A percentile compares a stretch with the other conserved stretches of the same genome.
phyloP scores from a whole-genome alignment of 2,888 invertebrate genomes.

The Athrips mouffetella region DNA sequence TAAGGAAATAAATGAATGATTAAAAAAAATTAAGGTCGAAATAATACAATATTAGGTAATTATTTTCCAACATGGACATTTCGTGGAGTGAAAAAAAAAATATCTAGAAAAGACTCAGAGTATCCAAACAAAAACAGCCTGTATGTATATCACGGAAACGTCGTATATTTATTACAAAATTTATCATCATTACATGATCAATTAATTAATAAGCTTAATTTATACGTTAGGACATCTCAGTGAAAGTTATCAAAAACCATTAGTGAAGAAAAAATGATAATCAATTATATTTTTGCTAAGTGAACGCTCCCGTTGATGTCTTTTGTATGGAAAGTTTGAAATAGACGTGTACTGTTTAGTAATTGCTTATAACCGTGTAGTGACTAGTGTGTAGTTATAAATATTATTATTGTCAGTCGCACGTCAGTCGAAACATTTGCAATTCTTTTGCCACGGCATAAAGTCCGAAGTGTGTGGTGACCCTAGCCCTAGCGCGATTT shows the following conservation, averaged over 20 bases:
- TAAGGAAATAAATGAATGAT: no score
- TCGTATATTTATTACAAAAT: conserved; percentile 36
- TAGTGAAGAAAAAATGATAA: conserved; percentile 32
- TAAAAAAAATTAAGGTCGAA: no score
- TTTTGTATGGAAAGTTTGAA: background rate
- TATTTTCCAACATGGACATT: no score
- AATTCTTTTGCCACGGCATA: no score
- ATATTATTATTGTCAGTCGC: no score
- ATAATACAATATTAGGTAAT: no score
- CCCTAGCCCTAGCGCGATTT: no score
- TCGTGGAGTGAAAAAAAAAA: no score
- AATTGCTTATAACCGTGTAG: background rate
- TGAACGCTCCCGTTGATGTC: conserved; percentile 4
- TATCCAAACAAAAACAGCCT: conserved; percentile 23
- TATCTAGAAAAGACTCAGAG: background rate
- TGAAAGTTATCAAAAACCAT: conserved; percentile 39
- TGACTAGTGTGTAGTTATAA: no score
- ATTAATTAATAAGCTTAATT: conserved; percentile 44
- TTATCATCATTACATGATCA: conserved; percentile 48
- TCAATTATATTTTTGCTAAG: conserved; percentile 3
- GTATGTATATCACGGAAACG: conserved; percentile 19
- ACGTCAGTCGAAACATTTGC: no score
- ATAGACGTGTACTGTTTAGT: background rate
- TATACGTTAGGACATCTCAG: conserved; percentile 33
- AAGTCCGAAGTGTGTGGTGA: no score